A percentile compares a stretch with the other conserved stretches of the same genome.
Conservation (phyloP, 35 echinoderm and acorn worm genomes). For the Apostichopus californicus region DNA sequence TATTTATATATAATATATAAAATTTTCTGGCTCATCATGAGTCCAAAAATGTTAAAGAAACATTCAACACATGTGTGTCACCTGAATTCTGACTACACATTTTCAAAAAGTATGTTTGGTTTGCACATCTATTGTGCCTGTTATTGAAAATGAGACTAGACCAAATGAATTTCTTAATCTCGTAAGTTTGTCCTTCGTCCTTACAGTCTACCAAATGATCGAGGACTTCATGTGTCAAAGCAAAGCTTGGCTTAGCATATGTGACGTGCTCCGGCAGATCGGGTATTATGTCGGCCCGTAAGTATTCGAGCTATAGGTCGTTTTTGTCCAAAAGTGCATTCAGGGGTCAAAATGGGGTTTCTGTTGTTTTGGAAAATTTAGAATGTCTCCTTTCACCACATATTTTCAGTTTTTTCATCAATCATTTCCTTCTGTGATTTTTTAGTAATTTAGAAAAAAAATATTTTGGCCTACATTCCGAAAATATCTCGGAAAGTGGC, state of each 20-base stretch:
- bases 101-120: too few relatives aligned
- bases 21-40: too few relatives aligned
- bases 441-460: not conserved
- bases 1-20: too few relatives aligned
- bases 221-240: not conserved
- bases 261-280: not conserved
- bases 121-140: too few relatives aligned
- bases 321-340: not conserved
- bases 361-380: conserved; percentile 15
- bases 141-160: too few relatives aligned
- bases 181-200: too few relatives aligned
- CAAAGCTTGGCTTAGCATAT: not conserved
- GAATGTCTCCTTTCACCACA: conserved; percentile 4
- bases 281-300: not conserved
- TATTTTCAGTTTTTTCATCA: conserved; percentile 15
- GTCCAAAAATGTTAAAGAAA: too few relatives aligned
- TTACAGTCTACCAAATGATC: too few relatives aligned
- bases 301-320: not conserved
- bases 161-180: too few relatives aligned
- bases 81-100: too few relatives aligned
- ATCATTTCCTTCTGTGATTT: not conserved
- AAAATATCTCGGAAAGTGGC: not conserved
- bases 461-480: not conserved
- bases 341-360: not conserved
- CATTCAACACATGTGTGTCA: too few relatives aligned